These are phyloP conservation scores for Isichthys henryi DNA, from an alignment of 2,113 vertebrate genomes.

Conservation along the genomic window DNA sequence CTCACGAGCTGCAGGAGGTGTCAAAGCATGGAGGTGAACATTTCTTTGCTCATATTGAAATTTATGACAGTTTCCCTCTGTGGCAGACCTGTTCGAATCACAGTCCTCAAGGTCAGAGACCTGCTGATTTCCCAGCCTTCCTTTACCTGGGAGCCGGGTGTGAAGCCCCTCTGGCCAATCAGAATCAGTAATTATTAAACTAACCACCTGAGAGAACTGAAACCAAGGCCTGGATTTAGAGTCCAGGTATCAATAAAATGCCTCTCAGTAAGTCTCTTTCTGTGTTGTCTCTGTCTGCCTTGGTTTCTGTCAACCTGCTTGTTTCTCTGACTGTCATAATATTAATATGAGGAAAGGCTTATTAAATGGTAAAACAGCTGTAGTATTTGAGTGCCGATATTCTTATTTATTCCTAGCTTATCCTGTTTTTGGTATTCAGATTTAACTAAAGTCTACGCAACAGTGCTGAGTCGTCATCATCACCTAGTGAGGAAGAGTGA, in stretches of 20 bases:
- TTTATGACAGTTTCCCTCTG: neutral
- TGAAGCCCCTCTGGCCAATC: neutral
- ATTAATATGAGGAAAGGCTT: conserved; percentile 86
- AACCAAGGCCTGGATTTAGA: neutral
- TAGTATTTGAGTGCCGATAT: neutral
- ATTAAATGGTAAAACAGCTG: neutral
- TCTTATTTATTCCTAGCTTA: neutral
- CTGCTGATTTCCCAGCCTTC: neutral
- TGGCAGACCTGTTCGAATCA: neutral
- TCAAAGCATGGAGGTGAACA: conserved; percentile 75
- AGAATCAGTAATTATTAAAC: neutral
- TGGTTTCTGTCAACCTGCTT: neutral
- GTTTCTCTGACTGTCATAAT: conserved; percentile 30
- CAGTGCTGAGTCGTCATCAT: conserved; percentile 91
- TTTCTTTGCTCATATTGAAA: neutral
- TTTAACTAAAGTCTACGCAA: conserved; percentile 84
- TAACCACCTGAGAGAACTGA: neutral
- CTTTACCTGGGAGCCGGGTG: neutral
- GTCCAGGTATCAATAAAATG: neutral
- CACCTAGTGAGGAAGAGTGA: conserved; percentile 89
- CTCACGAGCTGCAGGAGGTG: conserved; percentile 84
- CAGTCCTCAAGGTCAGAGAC: no score
- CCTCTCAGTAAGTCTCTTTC: neutral
- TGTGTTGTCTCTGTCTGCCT: neutral
- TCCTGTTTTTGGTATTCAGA: conserved; percentile 57